Evolutionary conservation across 2,113 vertebrate genomes (phyloP), one percentile per base, ranked within the genome.

Genomic region (Suricata suricatta): DNA sequence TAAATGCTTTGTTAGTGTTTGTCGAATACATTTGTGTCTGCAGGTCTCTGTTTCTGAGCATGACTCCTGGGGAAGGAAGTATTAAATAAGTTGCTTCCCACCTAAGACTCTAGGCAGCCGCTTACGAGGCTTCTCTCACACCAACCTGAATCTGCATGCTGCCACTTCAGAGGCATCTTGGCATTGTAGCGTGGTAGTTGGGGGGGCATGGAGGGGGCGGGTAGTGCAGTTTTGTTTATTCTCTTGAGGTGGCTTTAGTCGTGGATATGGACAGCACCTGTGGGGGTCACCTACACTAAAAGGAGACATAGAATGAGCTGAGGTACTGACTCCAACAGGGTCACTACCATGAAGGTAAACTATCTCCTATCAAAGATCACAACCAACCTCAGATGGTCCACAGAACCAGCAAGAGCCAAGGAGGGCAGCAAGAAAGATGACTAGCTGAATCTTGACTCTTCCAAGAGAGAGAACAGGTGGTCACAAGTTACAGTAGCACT

Each of bases 251-350:
- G 9, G 5, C 50, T 14, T 35, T 14, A 27, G 15, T 17, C 16
- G 33, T 5, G 31, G 35, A 9, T 5, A 52, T 60, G 35, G 14
- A 21, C 0, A 2, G 47, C n/a, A 29, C 25, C 27, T 74, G 5
- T 1, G 12, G 31, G 12, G 7, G 29, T 63, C 44, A 31, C 38
- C 35, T 10, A 47, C 35, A 5, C 29, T 9, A 4, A 23, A 81
- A 33, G 2, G 21, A 10, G 8, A 0, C 7, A 25, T 4, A 12
- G 25, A 41, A 31, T n/a, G 2, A 27, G 12, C 3, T 13, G 31
- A 90, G 29, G 4, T 4, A 33, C 47, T 63, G 38, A 27, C 16
- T 66, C 33, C 33, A 17, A 19, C 12, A n/a, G 6, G 31, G 27
- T 60, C 72, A 60, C 8, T 23, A 33, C 16, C 4, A 3, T 29